Evolutionary conservation across 2,888 invertebrate species (phyloP), one percentile per base, ranked within the genome.

Genomic region (Cryptocephalus primarius): DNA sequence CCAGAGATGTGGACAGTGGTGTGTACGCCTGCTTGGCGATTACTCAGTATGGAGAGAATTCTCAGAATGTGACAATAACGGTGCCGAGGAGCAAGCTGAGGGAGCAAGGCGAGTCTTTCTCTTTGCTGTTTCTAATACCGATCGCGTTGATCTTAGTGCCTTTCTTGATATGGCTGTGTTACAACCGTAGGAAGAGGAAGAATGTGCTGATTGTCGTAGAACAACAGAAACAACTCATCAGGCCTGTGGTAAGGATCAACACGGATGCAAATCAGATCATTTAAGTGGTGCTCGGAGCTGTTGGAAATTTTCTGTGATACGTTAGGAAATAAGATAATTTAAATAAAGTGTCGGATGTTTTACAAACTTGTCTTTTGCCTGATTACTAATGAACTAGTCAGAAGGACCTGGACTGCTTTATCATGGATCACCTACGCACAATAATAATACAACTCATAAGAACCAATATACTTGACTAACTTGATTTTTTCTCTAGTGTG

Each of bases 11-110:
- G 4, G 66, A 68, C 50, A 63, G 62, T 46, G 69, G 69, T 1
- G 56, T 61, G 8, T 69, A 69, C 43, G 63, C 63, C 1, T 69
- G 69, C 55, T 54, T 66, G 36, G 67, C 66, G 9, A 56, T 69
- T 33, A 66, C 64, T 4, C 59, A 57, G 44, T 59, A 59, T 45
- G 67, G 67, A 8, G 60, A 58, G 44, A 64, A 63, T 48, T 55
- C 60, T 40, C 61, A 60, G 53, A 61, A 63, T 41, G 59, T 64
- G 13, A 55, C 59, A 4, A 61, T 67, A 32, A 60, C 55, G 40
- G 61, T 63, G 9, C 58, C 60, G 8, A 48, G 48, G 42, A 49
- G 48, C 43, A 42, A 46, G 10, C 43, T 54, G 39, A 49, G 54
- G n/a, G 47, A 56, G n/a, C 42, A 53, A 8, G 51, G 48, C 8